These are phyloP conservation scores for Hyposoter dolosus DNA, from an alignment of 2,888 invertebrate genomes.

Conservation along the genomic window DNA sequence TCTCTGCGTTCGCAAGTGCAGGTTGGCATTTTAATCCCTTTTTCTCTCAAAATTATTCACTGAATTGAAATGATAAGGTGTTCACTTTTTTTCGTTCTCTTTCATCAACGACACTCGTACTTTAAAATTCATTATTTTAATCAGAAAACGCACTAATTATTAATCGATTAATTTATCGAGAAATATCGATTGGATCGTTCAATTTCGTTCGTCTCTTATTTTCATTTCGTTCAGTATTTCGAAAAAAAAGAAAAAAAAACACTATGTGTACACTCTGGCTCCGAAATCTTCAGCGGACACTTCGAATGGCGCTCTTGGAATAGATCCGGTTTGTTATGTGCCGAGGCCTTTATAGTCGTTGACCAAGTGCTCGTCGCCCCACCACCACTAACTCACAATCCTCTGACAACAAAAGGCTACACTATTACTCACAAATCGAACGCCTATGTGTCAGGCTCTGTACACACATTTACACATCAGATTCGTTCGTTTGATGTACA, in stretches of 20 bases:
- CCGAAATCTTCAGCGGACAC: slow-evolving; percentile 22
- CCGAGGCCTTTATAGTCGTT: slow-evolving; percentile 61
- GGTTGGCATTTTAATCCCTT: slow-evolving; percentile 76
- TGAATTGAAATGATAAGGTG: no score
- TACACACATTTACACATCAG: neutral
- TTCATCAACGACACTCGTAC: neutral
- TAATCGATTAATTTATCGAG: neutral
- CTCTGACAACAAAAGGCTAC: slow-evolving; percentile 37
- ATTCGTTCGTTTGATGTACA: neutral
- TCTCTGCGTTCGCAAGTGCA: slow-evolving; percentile 75
- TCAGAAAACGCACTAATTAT: neutral
- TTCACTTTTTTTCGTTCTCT: neutral
- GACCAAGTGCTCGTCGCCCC: slow-evolving; percentile 60
- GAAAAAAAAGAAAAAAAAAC: neutral
- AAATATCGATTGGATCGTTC: neutral
- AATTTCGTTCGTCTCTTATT: neutral
- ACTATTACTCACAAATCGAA: slow-evolving; percentile 15
- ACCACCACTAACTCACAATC: slow-evolving; percentile 44
- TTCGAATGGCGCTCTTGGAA: slow-evolving; percentile 59
- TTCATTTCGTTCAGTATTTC: neutral
- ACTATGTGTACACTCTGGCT: neutral
- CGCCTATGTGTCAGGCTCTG: neutral
- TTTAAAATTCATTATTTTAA: neutral
- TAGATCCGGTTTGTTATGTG: slow-evolving; percentile 64
- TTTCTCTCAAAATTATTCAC: neutral